These are phyloP conservation scores for Galeruca laticollis DNA, from an alignment of 2,888 invertebrate genomes.

Conservation along the genomic window DNA sequence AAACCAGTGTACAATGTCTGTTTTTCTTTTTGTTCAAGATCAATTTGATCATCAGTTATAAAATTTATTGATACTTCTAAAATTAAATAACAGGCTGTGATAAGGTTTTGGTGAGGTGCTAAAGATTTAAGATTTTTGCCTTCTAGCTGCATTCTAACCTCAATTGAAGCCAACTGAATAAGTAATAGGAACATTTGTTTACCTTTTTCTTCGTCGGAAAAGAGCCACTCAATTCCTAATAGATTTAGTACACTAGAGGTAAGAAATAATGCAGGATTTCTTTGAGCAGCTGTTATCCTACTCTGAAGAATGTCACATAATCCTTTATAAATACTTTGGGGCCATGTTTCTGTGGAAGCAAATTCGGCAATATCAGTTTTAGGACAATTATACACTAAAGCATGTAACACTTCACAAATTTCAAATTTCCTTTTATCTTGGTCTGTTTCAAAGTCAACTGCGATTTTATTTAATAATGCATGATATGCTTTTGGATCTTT, in stretches of 20 bases:
- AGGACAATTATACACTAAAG: constrained; percentile 80
- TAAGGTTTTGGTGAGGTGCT: constrained; percentile 79
- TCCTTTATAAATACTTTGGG: constrained; percentile 83
- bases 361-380: constrained; percentile 73
- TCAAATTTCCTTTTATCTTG: constrained; percentile 92
- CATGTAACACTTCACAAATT: constrained; percentile 82
- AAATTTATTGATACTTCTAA: constrained; percentile 84
- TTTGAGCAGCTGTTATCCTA: constrained; percentile 87
- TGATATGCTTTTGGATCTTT: constrained; percentile 84
- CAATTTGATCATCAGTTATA: constrained; percentile 84
- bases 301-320: constrained; percentile 86
- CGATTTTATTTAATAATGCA: constrained; percentile 83
- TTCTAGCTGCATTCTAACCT: constrained; percentile 94
- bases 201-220: constrained; percentile 82
- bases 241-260: constrained; percentile 85
- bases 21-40: constrained; percentile 90
- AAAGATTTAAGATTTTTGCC: constrained; percentile 86
- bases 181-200: constrained; percentile 86
- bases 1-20: constrained; percentile 90
- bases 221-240: constrained; percentile 87
- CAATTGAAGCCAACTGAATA: constrained; percentile 89
- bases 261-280: constrained; percentile 89
- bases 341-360: constrained; percentile 83
- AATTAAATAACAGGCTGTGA: constrained; percentile 86
- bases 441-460: constrained; percentile 89